Evolutionary conservation across 2,797 vertebrate genomes (phyloP), one percentile per base, ranked within the genome.

Genomic region (Sphenodon punctatus): DNA sequence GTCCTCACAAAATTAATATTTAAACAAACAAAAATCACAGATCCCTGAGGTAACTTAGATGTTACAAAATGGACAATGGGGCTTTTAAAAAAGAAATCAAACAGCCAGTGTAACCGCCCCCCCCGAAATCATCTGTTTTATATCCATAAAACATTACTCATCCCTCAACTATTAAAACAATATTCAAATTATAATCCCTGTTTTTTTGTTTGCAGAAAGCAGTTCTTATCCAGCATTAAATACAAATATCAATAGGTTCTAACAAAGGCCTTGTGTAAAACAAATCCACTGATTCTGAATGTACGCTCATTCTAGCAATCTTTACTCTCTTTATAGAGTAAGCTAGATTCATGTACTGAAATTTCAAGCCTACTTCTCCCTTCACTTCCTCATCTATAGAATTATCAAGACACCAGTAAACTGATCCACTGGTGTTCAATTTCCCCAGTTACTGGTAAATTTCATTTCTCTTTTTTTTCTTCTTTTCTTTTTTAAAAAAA

Each of bases 91-190:
- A 80, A 67, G 32, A 76, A 82, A 83, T 34, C 75, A 30, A n/a
- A n/a, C n/a, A n/a, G n/a, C n/a, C n/a, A n/a, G n/a, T n/a, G n/a
- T n/a, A n/a, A n/a, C n/a, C n/a, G n/a, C n/a, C n/a, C n/a, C n/a
- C n/a, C n/a, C n/a, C n/a, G n/a, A n/a, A n/a, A n/a, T n/a, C n/a
- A 67, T 80, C 25, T 80, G 48, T 45, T 59, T 82, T 46, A 61
- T 12, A 77, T 67, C 8, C 39, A 59, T 42, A 60, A 73, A 80
- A 42, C 3, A 22, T 8, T 4, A 19, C 53, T 80, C 23, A 36
- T 55, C 48, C 48, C 20, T 59, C 39, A 72, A 20, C 41, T 77
- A 68, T 11, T 32, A 22, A 43, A 66, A n/a, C n/a, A n/a, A n/a
- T n/a, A n/a, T n/a, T n/a, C n/a, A n/a, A n/a, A n/a, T n/a, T n/a